phyloP scores from a whole-genome alignment of 2,797 vertebrate genomes.

The Oreonectes daqikongensis region DNA sequence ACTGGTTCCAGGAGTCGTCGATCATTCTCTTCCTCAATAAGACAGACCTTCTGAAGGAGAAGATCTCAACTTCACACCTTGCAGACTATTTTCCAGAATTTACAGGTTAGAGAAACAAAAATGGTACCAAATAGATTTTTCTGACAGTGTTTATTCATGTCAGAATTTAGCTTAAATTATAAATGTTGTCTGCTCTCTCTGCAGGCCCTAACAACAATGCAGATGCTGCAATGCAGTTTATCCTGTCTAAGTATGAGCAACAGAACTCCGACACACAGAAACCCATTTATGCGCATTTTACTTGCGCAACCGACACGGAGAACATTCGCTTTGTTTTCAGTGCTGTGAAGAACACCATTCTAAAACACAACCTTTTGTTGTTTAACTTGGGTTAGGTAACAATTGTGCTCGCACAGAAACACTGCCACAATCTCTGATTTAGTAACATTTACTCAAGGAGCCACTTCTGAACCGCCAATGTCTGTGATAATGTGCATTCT shows the following conservation, averaged over 20 bases:
- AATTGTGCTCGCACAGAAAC: background rate
- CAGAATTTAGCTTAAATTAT: no score
- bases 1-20: slow-evolving; percentile 85
- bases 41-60: slow-evolving; percentile 87
- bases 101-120: slow-evolving; percentile 70
- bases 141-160: no score
- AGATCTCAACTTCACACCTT: slow-evolving; percentile 83
- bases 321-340: slow-evolving; percentile 85
- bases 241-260: slow-evolving; percentile 80
- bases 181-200: background rate
- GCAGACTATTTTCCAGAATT: slow-evolving; percentile 83
- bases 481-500: background rate
- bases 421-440: background rate
- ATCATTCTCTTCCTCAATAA: slow-evolving; percentile 91
- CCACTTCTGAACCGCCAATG: background rate
- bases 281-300: slow-evolving; percentile 83
- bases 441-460: background rate
- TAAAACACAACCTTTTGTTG: slow-evolving; percentile 74
- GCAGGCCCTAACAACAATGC: slow-evolving; percentile 79
- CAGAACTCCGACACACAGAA: slow-evolving; percentile 76
- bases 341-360: slow-evolving; percentile 82
- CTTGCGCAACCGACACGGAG: slow-evolving; percentile 87
- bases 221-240: slow-evolving; percentile 79
- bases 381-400: slow-evolving; percentile 70
- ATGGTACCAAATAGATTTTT: no score